phyloP scores from a whole-genome alignment of 2,113 vertebrate genomes.

The Anarrhichthys ocellatus region DNA sequence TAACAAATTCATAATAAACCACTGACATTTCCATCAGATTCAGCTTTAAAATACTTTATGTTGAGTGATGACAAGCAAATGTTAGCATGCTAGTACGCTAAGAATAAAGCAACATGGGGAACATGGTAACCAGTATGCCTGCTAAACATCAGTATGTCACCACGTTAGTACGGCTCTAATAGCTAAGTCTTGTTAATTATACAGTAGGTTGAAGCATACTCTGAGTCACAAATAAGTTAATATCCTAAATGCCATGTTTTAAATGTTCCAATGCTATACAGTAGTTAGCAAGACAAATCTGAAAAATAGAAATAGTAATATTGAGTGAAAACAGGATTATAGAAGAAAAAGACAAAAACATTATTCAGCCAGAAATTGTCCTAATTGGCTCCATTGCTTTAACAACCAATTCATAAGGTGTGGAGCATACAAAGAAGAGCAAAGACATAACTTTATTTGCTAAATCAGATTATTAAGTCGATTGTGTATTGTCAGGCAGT shows the following conservation, averaged over 20 bases:
- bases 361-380: background rate
- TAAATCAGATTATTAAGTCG: slow-evolving; percentile 36
- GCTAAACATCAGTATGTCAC: background rate
- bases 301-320: background rate
- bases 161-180: background rate
- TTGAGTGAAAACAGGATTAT: background rate
- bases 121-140: background rate
- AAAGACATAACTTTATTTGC: slow-evolving; percentile 15
- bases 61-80: background rate
- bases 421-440: background rate
- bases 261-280: background rate
- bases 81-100: background rate
- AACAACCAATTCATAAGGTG: background rate
- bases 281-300: background rate
- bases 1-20: background rate
- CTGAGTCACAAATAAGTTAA: background rate
- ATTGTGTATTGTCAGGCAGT: slow-evolving; percentile 41
- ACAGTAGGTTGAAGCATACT: background rate
- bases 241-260: background rate
- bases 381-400: background rate
- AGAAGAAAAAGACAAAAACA: background rate
- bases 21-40: background rate
- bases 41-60: background rate
- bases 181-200: background rate
- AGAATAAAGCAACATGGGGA: background rate